Conservation (phyloP, 2,797 vertebrate species). For the Hipposideros larvatus region DNA sequence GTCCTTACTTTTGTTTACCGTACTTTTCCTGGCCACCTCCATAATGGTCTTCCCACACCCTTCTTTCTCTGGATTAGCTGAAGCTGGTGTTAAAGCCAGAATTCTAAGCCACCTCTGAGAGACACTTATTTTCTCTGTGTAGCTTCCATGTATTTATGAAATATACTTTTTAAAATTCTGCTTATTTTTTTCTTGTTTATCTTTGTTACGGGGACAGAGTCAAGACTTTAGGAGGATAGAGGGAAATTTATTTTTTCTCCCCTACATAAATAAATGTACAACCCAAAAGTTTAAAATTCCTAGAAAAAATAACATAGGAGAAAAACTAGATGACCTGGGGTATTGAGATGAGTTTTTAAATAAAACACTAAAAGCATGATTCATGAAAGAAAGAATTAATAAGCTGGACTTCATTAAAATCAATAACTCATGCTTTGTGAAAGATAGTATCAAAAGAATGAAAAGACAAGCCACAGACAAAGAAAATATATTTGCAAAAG, state of each 20-base stretch:
- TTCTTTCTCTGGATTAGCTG: neutral
- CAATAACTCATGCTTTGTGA: neutral
- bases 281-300: neutral
- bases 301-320: neutral
- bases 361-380: neutral
- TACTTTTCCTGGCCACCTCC: neutral
- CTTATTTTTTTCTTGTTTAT: neutral
- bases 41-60: neutral
- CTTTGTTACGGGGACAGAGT: neutral
- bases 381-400: neutral
- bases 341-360: neutral
- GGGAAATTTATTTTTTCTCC: neutral
- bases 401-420: neutral
- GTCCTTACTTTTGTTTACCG: neutral
- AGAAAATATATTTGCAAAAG: neutral
- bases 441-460: neutral
- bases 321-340: neutral
- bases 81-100: neutral
- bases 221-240: neutral
- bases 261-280: neutral
- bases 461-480: neutral
- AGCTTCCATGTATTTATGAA: neutral
- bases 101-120: neutral
- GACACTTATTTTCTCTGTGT: neutral
- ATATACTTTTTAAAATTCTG: neutral